Conservation (phyloP, 2,113 vertebrate genomes). For the Erythrocercus mccallii region DNA sequence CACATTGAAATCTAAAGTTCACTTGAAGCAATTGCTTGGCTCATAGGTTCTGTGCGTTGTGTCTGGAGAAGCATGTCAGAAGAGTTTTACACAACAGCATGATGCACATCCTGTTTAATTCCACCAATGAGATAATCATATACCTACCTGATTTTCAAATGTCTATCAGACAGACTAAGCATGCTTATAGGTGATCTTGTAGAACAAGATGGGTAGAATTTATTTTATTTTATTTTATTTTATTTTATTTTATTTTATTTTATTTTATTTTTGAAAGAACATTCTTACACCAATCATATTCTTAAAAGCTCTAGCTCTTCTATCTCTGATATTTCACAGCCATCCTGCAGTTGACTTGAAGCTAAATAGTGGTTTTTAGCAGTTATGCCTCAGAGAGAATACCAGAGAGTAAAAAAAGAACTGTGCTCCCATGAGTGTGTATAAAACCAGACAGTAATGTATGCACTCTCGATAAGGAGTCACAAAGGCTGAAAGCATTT, state of each 20-base stretch:
- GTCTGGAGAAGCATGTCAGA: neutral
- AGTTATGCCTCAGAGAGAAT: neutral
- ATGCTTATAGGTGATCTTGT: neutral
- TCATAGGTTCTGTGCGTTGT: neutral
- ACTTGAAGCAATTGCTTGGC: neutral
- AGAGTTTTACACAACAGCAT: neutral
- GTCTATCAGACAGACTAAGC: neutral
- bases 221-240: neutral
- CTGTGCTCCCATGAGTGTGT: neutral
- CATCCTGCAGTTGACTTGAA: neutral
- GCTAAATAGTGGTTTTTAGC: neutral
- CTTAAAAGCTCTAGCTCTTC: neutral
- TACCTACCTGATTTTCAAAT: neutral
- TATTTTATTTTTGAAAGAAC: neutral
- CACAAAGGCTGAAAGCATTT: conserved; percentile 16
- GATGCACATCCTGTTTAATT: neutral
- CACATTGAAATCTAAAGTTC: neutral
- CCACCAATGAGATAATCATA: neutral
- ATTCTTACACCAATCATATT: neutral
- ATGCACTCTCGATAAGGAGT: neutral
- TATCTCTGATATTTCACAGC: neutral
- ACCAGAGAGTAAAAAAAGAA: neutral
- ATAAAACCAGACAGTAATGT: conserved; percentile 3
- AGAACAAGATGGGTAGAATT: neutral
- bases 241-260: neutral